A percentile compares a stretch with the other conserved stretches of the same genome.
These are phyloP conservation scores for Lasioglossum oenotherae DNA, from an alignment of 2,888 invertebrate genomes.

Conservation along the genomic window DNA sequence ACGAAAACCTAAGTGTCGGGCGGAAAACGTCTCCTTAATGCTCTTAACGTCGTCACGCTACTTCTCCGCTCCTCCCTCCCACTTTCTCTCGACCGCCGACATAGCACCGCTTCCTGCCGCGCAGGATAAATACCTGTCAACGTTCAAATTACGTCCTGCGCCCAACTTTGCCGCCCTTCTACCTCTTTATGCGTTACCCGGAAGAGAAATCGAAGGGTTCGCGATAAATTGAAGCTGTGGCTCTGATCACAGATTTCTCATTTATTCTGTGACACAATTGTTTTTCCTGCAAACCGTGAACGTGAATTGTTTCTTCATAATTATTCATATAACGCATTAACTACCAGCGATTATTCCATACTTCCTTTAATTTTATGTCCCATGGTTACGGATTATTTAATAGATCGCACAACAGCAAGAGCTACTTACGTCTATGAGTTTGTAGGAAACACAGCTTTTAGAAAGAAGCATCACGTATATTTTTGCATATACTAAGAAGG, in stretches of 20 bases:
- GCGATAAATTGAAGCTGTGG: background rate
- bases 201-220: constrained; percentile 35
- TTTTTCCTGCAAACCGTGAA: background rate
- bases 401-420: no score
- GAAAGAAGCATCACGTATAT: background rate
- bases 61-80: constrained; percentile 64
- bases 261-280: background rate
- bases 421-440: background rate
- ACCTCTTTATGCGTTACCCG: constrained; percentile 17
- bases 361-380: no score
- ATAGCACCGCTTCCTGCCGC: constrained; percentile 74
- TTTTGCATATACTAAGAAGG: background rate
- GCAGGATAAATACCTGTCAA: constrained; percentile 81
- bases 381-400: no score
- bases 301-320: background rate
- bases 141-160: constrained; percentile 76
- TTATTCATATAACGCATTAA: background rate
- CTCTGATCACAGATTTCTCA: background rate
- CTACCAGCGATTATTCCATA: background rate
- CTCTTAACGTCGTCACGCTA: constrained; percentile 81
- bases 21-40: constrained; percentile 83
- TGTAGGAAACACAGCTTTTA: background rate
- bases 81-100: constrained; percentile 51
- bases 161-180: constrained; percentile 32
- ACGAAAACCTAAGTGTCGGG: constrained; percentile 81